These are phyloP conservation scores for Phataginus tetradactyla DNA, from an alignment of 2,797 vertebrate genomes.

Conservation along the genomic window DNA sequence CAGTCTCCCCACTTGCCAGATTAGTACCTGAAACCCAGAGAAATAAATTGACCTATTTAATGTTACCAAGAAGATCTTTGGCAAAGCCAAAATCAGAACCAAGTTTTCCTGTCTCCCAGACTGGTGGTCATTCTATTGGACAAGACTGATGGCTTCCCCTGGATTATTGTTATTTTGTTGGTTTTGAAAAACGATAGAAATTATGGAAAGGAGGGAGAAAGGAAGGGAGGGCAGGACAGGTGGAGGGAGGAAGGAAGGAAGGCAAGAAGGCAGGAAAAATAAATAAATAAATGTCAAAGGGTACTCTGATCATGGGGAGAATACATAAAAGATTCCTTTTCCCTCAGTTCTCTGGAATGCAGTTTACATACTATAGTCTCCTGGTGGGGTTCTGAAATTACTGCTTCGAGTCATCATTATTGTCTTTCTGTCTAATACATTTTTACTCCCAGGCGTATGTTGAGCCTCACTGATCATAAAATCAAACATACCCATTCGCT, in stretches of 20 bases:
- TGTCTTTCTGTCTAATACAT: constrained; percentile 82
- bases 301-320: constrained; percentile 66
- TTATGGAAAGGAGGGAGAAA: not conserved
- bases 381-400: constrained; percentile 84
- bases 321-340: constrained; percentile 70
- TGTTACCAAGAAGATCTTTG: not conserved
- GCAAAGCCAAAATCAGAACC: not conserved
- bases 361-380: constrained; percentile 79
- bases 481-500: constrained; percentile 73
- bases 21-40: not conserved
- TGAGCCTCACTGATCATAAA: constrained; percentile 80
- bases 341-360: constrained; percentile 78
- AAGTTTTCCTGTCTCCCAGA: not conserved
- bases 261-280: not conserved
- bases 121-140: not conserved
- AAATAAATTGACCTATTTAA: not conserved
- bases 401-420: constrained; percentile 84
- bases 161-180: not conserved
- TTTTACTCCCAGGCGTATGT: constrained; percentile 81
- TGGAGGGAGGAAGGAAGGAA: too few species aligned
- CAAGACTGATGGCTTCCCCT: not conserved
- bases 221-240: too few species aligned
- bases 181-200: not conserved
- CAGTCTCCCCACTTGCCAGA: not conserved
- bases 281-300: constrained; percentile 65